These are phyloP conservation scores for Calameuta idolon DNA, from an alignment of 2,888 invertebrate species.

Conservation along the genomic window DNA sequence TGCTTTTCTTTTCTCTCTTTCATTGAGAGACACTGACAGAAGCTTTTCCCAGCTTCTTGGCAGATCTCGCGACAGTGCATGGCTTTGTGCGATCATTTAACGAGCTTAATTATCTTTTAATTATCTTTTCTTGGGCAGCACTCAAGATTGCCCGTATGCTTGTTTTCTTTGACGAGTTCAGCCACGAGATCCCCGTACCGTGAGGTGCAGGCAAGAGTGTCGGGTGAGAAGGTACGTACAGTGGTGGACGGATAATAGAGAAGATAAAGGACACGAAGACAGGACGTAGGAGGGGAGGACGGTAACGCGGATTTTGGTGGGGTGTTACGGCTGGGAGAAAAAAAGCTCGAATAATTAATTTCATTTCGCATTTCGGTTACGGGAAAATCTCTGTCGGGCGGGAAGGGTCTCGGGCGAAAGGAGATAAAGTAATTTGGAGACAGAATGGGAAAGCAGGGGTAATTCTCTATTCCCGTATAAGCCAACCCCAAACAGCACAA, in stretches of 20 bases:
- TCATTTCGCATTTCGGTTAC: constrained; percentile 6
- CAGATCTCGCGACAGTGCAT: background rate
- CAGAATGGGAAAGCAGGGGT: constrained; percentile 12
- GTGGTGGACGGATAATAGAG: background rate
- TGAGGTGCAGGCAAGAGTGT: background rate
- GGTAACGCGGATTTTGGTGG: background rate
- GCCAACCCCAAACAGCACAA: background rate
- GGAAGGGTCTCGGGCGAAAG: constrained; percentile 10
- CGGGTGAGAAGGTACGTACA: background rate
- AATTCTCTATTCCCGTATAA: background rate
- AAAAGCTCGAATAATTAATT: constrained; percentile 1
- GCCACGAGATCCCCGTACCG: background rate
- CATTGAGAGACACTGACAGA: background rate
- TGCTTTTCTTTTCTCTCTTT: background rate
- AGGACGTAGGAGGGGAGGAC: no score
- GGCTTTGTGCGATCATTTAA: background rate
- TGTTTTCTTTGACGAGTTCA: background rate
- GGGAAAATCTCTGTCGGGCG: background rate
- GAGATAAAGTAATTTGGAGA: constrained; percentile 19
- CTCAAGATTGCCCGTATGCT: background rate
- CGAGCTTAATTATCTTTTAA: background rate
- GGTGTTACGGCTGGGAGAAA: background rate
- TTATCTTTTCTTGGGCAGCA: background rate
- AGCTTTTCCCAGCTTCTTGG: background rate
- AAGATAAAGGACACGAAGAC: background rate